phyloP scores from a whole-genome alignment of 30 jellyfish, hydroid and myxozoan species.

The Pseudorhiza aurosa region DNA sequence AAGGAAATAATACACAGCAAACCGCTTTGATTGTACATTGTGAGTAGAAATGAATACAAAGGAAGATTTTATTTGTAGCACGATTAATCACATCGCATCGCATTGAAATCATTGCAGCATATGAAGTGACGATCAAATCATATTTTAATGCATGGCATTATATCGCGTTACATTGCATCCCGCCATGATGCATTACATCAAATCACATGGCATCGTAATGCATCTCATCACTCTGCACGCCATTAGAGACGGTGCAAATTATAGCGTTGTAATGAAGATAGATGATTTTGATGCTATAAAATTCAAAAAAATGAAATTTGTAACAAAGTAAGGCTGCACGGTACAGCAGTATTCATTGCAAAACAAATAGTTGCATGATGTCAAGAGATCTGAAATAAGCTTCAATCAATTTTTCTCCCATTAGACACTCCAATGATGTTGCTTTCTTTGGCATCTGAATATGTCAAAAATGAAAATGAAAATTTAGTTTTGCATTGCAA shows the following conservation, averaged over 20 bases:
- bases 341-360: background rate
- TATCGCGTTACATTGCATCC: background rate
- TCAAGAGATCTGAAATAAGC: too few species aligned
- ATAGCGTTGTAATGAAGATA: too few species aligned
- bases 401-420: too few species aligned
- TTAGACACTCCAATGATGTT: constrained; percentile 24
- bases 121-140: background rate
- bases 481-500: constrained; percentile 1
- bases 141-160: background rate
- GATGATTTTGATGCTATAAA: background rate
- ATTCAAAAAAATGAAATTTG: background rate
- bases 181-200: background rate
- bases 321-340: background rate
- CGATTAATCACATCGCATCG: background rate
- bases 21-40: constrained; percentile 29
- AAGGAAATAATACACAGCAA: constrained; percentile 7
- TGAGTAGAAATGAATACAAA: too few species aligned
- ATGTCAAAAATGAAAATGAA: background rate
- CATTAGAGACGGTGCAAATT: too few species aligned
- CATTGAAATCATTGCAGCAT: background rate
- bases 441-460: background rate
- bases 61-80: too few species aligned
- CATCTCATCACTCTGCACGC: background rate
- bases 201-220: background rate
- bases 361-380: background rate